Base-by-base conservation (phyloP, 2,797 vertebrate genomes). In the Tinamus major region DNA sequence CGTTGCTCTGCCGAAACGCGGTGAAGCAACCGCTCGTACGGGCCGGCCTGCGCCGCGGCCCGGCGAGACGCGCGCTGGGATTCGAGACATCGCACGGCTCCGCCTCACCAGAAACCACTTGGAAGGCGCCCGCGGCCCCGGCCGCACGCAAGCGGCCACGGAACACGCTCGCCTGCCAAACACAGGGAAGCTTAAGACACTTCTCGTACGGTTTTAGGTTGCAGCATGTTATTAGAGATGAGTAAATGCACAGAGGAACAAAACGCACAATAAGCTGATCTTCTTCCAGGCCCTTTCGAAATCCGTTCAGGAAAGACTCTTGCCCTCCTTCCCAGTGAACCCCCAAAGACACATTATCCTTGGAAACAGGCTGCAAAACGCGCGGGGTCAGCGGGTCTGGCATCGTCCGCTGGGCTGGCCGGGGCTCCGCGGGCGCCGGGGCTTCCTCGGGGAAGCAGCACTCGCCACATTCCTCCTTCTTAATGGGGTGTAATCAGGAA, bases 401-500 rank as follows among this genome's bases (percentile, higher is more conserved):
- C 93, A 87, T 83, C 72, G 24, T 62, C 83, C 90, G 92, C 85
- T 31, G 87, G 87, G 90, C 91, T 79, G 82, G 77, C 95, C 94
- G 92, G 95, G 91, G 48, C 96, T 93, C 85, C 91, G 39, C 94
- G 93, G 33, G 27, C 33, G 8, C 48, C 91, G 93, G 87, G 83
- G 89, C 92, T 96, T 97, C 96, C 96, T 97, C n/a, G 2, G 90
- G 96, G 96, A 94, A 93, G 90, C 92, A 84, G 70, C 35, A 0
- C 89, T 94, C 42, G 2, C 87, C 79, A 65, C 97, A 97, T 97
- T 97, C 97, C 97, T 88, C 96, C 93, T 97, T 95, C 96, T 96
- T 97, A 98, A 98, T 97, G 97, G 97, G 96, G 94, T 97, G 95
- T 97, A 97, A 98, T 97, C 96, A 96, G 96, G 96, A 98, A 97